A percentile compares a stretch with the other conserved stretches of the same genome.
Conservation (phyloP, 1,140 invertebrate genomes). For the Drosophila equinoxialis region DNA sequence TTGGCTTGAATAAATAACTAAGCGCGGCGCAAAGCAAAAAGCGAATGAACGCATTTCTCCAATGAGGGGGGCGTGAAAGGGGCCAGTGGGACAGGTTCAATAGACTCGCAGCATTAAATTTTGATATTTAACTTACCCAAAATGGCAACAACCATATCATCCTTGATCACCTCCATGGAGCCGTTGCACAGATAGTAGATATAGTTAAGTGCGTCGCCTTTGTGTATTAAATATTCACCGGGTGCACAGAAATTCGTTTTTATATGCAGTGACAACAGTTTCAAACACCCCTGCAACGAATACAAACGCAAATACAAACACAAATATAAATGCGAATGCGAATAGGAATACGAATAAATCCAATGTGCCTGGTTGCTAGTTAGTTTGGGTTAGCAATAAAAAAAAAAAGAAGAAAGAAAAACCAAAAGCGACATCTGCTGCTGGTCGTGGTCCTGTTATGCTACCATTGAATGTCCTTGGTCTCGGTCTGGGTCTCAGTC, state of each 20-base stretch:
- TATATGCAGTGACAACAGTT: constrained; percentile 95
- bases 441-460: not conserved
- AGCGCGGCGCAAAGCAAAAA: constrained; percentile 36
- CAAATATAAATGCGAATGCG: constrained; percentile 20
- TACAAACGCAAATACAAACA: constrained; percentile 16
- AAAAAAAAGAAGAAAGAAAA: constrained; percentile 6
- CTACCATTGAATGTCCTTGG: constrained; percentile 37
- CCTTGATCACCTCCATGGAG: constrained; percentile 99
- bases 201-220: constrained; percentile 97
- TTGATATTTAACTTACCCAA: constrained; percentile 88
- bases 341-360: constrained; percentile 13
- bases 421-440: constrained; percentile 12
- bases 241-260: constrained; percentile 97
- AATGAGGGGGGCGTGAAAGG: not conserved
- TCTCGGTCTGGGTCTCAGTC: constrained; percentile 30
- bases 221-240: constrained; percentile 98
- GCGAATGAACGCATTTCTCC: constrained; percentile 58
- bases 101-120: constrained; percentile 39
- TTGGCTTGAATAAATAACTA: constrained; percentile 71
- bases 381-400: constrained; percentile 39
- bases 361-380: constrained; percentile 1
- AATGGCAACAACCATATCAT: constrained; percentile 99
- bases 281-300: constrained; percentile 91
- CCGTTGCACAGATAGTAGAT: constrained; percentile 98
- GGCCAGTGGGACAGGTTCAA: constrained; percentile 46